phyloP scores from a whole-genome alignment of 2,888 invertebrate genomes.

The Dastarcus helophoroides region DNA sequence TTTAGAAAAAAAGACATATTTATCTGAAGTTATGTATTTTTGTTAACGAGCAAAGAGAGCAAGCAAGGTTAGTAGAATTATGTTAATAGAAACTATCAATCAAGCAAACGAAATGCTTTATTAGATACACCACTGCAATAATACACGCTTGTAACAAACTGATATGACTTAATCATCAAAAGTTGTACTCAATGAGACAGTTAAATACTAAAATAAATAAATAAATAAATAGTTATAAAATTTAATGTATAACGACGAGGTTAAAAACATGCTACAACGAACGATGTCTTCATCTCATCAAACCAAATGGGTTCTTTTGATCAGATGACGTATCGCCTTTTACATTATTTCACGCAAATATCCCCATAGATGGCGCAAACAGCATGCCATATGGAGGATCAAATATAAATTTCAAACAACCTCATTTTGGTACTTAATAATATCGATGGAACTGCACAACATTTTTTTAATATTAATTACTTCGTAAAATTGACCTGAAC shows the following conservation, averaged over 20 bases:
- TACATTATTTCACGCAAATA: too few species aligned
- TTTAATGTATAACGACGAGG: constrained; percentile 8
- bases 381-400: too few species aligned
- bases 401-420: constrained; percentile 19
- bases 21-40: too few species aligned
- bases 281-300: neutral
- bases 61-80: too few species aligned
- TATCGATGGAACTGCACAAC: constrained; percentile 34
- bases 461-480: constrained; percentile 30
- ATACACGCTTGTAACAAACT: constrained; percentile 42
- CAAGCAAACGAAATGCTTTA: constrained; percentile 42
- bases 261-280: constrained; percentile 1
- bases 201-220: constrained; percentile 30
- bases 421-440: constrained; percentile 19
- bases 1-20: too few species aligned
- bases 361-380: too few species aligned
- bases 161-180: constrained; percentile 40
- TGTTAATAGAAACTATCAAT: too few species aligned
- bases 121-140: constrained; percentile 41
- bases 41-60: too few species aligned
- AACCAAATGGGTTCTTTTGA: too few species aligned
- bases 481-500: constrained; percentile 48
- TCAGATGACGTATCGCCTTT: too few species aligned
- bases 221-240: constrained; percentile 30
- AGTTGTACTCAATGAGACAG: constrained; percentile 34